These are phyloP conservation scores for Hyles euphorbiae DNA, from an alignment of 1,140 invertebrate genomes.

Conservation along the genomic window DNA sequence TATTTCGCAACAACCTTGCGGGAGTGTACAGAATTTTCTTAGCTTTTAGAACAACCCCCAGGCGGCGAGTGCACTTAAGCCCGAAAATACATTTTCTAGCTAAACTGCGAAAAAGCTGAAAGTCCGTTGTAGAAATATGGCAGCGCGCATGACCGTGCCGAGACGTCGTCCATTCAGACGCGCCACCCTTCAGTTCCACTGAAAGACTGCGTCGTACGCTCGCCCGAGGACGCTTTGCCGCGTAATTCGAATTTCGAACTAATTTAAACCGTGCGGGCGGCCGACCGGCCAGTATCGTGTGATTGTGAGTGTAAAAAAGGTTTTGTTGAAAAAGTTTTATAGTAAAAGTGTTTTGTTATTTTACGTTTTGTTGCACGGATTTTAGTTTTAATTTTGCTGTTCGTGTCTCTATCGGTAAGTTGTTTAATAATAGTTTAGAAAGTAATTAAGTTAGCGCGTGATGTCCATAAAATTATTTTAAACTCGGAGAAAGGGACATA, in stretches of 20 bases:
- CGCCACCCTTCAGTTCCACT: constrained; percentile 50
- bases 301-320: constrained; percentile 7
- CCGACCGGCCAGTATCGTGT: constrained; percentile 13
- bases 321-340: constrained; percentile 1
- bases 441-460: too few species aligned
- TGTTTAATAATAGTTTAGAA: neutral
- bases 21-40: constrained; percentile 10
- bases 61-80: constrained; percentile 23
- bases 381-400: constrained; percentile 3
- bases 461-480: too few species aligned
- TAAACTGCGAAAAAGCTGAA: constrained; percentile 31
- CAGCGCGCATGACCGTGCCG: constrained; percentile 54
- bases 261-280: constrained; percentile 41
- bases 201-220: constrained; percentile 41
- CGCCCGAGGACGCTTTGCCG: constrained; percentile 38
- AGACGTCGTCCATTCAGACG: constrained; percentile 36
- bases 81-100: constrained; percentile 26
- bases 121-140: constrained; percentile 29
- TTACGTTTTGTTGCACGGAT: neutral
- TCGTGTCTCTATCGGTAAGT: constrained; percentile 4
- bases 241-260: constrained; percentile 43
- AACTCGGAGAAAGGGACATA: too few species aligned
- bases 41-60: constrained; percentile 14
- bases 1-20: constrained; percentile 5
- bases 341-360: neutral